Conservation (phyloP, 2,113 vertebrate genomes). For the Manacus vitellinus region DNA sequence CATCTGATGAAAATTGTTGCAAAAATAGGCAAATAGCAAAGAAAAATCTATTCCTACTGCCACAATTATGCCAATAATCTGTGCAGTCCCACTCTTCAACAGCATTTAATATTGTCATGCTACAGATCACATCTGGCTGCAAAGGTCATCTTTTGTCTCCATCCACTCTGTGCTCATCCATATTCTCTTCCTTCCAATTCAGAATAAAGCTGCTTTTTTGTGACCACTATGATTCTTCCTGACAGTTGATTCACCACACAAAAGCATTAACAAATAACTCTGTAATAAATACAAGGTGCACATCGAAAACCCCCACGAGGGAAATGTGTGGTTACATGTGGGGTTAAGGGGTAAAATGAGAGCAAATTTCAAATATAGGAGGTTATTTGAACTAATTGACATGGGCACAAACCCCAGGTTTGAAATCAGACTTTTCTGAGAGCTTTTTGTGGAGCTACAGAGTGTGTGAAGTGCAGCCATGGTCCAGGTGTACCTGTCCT, state of each 20-base stretch:
- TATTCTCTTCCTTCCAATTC: not conserved
- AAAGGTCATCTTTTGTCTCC: not conserved
- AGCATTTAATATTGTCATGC: not conserved
- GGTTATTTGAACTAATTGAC: not conserved
- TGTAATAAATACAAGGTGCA: constrained; percentile 26
- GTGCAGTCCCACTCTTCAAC: not conserved
- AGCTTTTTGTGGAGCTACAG: not conserved
- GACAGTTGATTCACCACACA: constrained; percentile 2
- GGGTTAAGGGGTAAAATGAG: constrained; percentile 1
- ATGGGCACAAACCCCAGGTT: not conserved
- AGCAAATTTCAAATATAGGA: not conserved
- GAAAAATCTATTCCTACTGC: not conserved
- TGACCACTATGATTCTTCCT: not conserved
- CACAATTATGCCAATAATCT: not conserved
- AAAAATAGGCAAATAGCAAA: not conserved
- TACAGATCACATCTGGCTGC: not conserved
- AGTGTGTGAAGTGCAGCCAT: not conserved
- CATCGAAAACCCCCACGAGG: not conserved
- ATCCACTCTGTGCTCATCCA: not conserved
- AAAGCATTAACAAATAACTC: constrained; percentile 32
- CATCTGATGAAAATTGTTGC: not conserved
- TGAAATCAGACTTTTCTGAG: not conserved
- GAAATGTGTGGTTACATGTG: not conserved
- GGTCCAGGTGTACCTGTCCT: not conserved
- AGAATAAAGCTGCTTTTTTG: not conserved